Conservation (phyloP, 2,113 vertebrate species). For the Setophaga kirtlandii region DNA sequence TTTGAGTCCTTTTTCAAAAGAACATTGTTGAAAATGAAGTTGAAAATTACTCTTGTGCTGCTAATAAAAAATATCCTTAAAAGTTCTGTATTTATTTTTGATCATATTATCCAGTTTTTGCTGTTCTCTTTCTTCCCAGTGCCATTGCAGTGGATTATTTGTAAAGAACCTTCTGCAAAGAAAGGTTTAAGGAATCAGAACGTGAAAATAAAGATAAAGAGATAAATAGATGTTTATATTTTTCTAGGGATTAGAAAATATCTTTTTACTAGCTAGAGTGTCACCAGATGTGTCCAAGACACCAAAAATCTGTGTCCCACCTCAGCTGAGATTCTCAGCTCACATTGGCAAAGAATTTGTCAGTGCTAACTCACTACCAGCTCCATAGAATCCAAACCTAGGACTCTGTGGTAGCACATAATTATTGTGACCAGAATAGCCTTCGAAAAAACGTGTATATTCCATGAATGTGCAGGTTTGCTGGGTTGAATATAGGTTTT, state of each 20-base stretch:
- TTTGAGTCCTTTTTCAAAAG: not conserved
- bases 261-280: not conserved
- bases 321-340: not conserved
- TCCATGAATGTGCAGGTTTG: conserved; percentile 9
- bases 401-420: not conserved
- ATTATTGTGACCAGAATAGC: not conserved
- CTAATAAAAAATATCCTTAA: not conserved
- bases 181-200: not conserved
- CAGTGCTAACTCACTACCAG: not conserved
- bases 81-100: not conserved
- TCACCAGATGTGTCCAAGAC: not conserved
- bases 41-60: not conserved
- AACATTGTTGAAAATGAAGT: not conserved
- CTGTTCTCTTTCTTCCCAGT: not conserved
- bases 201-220: not conserved
- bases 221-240: not conserved
- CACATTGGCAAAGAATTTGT: not conserved
- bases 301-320: not conserved
- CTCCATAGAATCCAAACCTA: not conserved
- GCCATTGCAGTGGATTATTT: not conserved
- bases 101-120: not conserved
- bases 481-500: not conserved
- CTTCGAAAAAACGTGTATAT: not conserved
- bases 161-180: not conserved
- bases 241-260: not conserved